Conservation (phyloP, 2,113 vertebrate species). For the Anser cygnoides region DNA sequence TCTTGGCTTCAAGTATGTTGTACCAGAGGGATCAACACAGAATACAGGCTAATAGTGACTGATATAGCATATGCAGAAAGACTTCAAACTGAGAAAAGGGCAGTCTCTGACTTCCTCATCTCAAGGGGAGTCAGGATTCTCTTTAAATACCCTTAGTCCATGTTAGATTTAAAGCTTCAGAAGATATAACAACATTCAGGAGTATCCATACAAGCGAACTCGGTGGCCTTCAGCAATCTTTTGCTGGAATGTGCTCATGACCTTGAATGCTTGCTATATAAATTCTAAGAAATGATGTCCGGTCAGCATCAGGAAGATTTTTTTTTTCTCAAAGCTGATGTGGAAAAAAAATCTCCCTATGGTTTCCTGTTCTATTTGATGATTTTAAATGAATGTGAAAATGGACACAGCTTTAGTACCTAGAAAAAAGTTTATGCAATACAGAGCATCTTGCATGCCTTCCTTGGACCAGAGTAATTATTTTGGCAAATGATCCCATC, state of each 20-base stretch:
- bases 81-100: not conserved
- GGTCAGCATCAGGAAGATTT: not conserved
- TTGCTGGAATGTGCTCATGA: not conserved
- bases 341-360: not conserved
- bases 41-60: not conserved
- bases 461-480: not conserved
- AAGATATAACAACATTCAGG: not conserved
- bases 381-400: not conserved
- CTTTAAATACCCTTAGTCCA: not conserved
- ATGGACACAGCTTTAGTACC: not conserved
- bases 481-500: not conserved
- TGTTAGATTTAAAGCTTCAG: not conserved
- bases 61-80: not conserved
- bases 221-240: not conserved
- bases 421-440: not conserved
- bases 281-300: not conserved
- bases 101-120: not conserved
- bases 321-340: not conserved
- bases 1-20: not conserved
- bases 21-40: not conserved
- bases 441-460: not conserved
- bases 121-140: not conserved
- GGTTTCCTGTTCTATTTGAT: not conserved
- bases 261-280: not conserved
- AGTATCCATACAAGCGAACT: not conserved